phyloP scores from a whole-genome alignment of 92 coral and sea anemone species.

The Epizoanthus stellaris region DNA sequence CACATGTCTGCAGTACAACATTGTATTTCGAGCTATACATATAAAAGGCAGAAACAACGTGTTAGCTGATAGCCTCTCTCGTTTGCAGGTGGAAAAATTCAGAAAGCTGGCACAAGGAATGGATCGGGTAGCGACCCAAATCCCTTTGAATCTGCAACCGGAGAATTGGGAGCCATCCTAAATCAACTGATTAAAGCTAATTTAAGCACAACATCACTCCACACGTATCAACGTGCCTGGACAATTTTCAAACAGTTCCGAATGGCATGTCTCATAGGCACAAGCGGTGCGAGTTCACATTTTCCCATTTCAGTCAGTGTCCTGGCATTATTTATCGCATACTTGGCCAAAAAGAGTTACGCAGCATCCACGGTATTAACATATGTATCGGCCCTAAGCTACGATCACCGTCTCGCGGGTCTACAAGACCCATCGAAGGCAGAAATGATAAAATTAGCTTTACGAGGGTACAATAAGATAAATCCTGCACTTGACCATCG shows the following conservation, averaged over 20 bases:
- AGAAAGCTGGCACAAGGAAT: neutral
- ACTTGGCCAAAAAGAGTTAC: too few species aligned
- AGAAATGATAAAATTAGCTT: neutral
- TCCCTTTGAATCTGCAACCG: conserved; percentile 40
- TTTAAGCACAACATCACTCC: conserved; percentile 30
- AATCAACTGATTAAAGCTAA: conserved; percentile 7
- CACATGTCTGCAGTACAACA: conserved; percentile 39
- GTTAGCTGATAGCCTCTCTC: conserved; percentile 49
- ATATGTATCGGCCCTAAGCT: conserved; percentile 52
- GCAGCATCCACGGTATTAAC: neutral
- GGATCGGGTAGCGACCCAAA: neutral
- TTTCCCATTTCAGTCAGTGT: too few species aligned
- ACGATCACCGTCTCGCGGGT: conserved; percentile 46
- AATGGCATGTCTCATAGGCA: too few species aligned
- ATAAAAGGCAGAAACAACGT: conserved; percentile 31
- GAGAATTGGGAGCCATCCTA: conserved; percentile 46
- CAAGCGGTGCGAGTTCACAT: too few species aligned
- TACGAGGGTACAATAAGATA: conserved; percentile 47
- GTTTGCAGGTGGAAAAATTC: conserved; percentile 57
- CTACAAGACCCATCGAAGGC: conserved; percentile 41
- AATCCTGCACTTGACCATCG: conserved; percentile 38
- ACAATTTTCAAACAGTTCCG: neutral
- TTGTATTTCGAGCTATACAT: conserved; percentile 46
- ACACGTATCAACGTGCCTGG: conserved; percentile 54
- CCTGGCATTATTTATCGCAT: too few species aligned